Percentiles rank a stretch among this genome's conserved stretches.
phyloP scores from a whole-genome alignment of 92 coral and sea anemone genomes.

The Actinernus sp. region DNA sequence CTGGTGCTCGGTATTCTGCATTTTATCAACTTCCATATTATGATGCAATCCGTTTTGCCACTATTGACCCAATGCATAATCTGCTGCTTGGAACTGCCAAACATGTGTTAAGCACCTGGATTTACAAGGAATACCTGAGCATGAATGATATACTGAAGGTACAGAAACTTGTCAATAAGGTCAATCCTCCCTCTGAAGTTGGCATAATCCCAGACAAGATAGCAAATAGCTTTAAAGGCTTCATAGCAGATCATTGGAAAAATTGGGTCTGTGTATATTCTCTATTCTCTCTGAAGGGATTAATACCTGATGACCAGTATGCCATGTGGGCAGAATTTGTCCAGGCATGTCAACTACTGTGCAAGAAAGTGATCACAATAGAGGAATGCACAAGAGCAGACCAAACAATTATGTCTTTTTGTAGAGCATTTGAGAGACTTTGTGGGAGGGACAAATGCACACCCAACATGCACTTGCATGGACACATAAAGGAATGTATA shows the following conservation, averaged over 20 bases:
- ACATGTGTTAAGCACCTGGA: conserved; percentile 50
- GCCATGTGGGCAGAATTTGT: conserved; percentile 42
- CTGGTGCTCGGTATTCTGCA: conserved; percentile 51
- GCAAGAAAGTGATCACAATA: conserved; percentile 26
- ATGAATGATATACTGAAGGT: background rate
- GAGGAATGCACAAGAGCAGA: conserved; percentile 27
- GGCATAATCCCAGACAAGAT: conserved; percentile 33
- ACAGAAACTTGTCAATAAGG: conserved; percentile 11
- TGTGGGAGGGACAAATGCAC: conserved; percentile 45
- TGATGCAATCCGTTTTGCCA: conserved; percentile 57
- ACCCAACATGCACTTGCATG: conserved; percentile 63
- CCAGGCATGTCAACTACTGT: conserved; percentile 37
- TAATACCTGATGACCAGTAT: conserved; percentile 42
- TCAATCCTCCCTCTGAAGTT: conserved; percentile 15
- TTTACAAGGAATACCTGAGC: conserved; percentile 17
- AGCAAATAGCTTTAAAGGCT: conserved; percentile 39
- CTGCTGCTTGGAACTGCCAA: conserved; percentile 70
- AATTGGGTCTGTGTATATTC: conserved; percentile 52
- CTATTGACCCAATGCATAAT: conserved; percentile 76
- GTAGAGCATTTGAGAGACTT: conserved; percentile 27
- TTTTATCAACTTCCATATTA: conserved; percentile 57
- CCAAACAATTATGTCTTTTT: conserved; percentile 21
- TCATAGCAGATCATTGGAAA: too few species aligned
- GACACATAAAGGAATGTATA: conserved; percentile 37
- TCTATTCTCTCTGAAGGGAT: conserved; percentile 49